Conservation (phyloP, 2,113 vertebrate species). For the Dipodomys merriami region DNA sequence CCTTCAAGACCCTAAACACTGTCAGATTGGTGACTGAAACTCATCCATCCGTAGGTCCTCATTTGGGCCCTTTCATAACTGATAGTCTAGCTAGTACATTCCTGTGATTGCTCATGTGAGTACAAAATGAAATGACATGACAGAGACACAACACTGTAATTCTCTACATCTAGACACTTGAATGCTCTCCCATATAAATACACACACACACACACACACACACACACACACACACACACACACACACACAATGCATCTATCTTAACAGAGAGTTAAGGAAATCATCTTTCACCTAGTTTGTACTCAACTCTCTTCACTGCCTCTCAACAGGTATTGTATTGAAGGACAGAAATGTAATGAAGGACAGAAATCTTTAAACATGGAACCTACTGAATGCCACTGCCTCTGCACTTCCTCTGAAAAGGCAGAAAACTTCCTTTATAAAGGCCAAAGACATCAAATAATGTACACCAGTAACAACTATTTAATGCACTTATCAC, state of each 20-base stretch:
- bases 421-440: conserved; percentile 28
- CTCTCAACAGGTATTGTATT: conserved; percentile 33
- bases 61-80: conserved; percentile 61
- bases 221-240: neutral
- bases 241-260: conserved; percentile 56
- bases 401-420: neutral
- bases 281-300: conserved; percentile 54
- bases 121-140: conserved; percentile 64
- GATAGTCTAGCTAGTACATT: conserved; percentile 47
- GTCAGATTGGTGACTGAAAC: conserved; percentile 48
- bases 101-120: conserved; percentile 60
- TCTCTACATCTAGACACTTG: conserved; percentile 39
- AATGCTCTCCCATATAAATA: neutral
- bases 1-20: conserved; percentile 36
- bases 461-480: conserved; percentile 22
- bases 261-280: conserved; percentile 59
- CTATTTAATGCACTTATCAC: neutral
- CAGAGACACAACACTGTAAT: conserved; percentile 45
- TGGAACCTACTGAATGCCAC: neutral
- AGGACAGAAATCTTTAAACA: neutral
- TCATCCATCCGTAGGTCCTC: conserved; percentile 60
- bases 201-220: no score
- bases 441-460: neutral
- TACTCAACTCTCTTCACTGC: conserved; percentile 50
- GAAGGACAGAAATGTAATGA: no score